phyloP scores from a whole-genome alignment of 2,888 invertebrate genomes.

The Eupithecia tripunctaria region DNA sequence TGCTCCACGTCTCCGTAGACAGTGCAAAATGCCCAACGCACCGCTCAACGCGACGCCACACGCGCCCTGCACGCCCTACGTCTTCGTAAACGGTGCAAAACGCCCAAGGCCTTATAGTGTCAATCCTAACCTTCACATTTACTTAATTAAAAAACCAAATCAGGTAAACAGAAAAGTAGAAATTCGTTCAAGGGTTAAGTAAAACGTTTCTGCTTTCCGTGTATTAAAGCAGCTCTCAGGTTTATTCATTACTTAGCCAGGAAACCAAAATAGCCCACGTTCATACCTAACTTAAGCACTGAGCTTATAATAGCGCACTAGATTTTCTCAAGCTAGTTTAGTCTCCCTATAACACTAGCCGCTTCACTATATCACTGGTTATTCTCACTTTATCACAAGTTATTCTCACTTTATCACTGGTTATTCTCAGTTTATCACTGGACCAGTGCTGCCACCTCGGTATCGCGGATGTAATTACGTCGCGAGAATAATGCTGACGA shows the following conservation, averaged over 20 bases:
- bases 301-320: constrained; percentile 2
- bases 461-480: constrained; percentile 33
- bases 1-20: too few species aligned
- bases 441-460: constrained; percentile 26
- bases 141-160: neutral
- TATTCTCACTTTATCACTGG: constrained; percentile 9
- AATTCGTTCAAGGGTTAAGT: neutral
- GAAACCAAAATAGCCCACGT: neutral
- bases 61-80: too few species aligned
- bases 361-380: constrained; percentile 6
- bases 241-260: neutral
- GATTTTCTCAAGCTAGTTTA: constrained; percentile 1
- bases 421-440: constrained; percentile 17
- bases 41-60: too few species aligned
- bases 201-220: neutral
- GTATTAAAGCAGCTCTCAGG: neutral
- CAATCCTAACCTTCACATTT: too few species aligned
- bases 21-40: too few species aligned
- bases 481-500: constrained; percentile 55
- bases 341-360: neutral
- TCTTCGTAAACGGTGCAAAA: too few species aligned
- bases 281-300: constrained; percentile 1
- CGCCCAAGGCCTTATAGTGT: too few species aligned
- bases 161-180: neutral
- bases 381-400: neutral